Conservation (phyloP, 2,888 invertebrate species). For the Bruchidius siliquastri region DNA sequence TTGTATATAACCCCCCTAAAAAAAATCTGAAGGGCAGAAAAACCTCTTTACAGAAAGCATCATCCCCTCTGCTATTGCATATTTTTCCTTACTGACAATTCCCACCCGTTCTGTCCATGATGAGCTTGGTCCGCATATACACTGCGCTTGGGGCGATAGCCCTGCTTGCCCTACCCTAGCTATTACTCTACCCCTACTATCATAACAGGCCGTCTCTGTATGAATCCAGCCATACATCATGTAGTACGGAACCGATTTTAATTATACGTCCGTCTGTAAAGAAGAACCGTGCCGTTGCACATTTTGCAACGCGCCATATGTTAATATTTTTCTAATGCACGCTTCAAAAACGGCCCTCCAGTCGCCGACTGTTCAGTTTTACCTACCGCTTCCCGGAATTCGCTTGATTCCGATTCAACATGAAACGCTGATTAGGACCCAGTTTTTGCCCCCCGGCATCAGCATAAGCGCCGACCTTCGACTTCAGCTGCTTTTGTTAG, state of each 20-base stretch:
- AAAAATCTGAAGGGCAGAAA: no score
- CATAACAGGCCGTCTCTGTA: neutral
- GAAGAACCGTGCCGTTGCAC: slow-evolving; percentile 2
- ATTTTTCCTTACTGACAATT: no score
- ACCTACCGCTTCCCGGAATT: neutral
- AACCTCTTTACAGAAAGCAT: no score
- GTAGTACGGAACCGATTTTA: slow-evolving; percentile 1
- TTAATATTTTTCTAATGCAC: slow-evolving; percentile 18
- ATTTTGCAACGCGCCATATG: slow-evolving; percentile 20
- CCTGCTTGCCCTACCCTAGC: no score
- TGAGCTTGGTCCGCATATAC: no score
- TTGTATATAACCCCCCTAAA: no score
- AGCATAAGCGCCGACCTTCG: slow-evolving; percentile 8
- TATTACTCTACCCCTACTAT: no score
- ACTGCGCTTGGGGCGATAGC: no score
- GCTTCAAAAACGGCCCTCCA: neutral
- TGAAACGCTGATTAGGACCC: slow-evolving; percentile 24
- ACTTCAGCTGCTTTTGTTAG: slow-evolving; percentile 1
- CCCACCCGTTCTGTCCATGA: no score
- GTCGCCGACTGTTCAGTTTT: no score
- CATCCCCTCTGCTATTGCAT: no score
- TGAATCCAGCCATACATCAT: neutral
- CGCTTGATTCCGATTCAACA: slow-evolving; percentile 26
- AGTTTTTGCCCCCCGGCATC: neutral
- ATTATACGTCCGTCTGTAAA: slow-evolving; percentile 8